These are phyloP conservation scores for Atopsyche davidsoni DNA, from an alignment of 1,140 invertebrate species.

Conservation along the genomic window DNA sequence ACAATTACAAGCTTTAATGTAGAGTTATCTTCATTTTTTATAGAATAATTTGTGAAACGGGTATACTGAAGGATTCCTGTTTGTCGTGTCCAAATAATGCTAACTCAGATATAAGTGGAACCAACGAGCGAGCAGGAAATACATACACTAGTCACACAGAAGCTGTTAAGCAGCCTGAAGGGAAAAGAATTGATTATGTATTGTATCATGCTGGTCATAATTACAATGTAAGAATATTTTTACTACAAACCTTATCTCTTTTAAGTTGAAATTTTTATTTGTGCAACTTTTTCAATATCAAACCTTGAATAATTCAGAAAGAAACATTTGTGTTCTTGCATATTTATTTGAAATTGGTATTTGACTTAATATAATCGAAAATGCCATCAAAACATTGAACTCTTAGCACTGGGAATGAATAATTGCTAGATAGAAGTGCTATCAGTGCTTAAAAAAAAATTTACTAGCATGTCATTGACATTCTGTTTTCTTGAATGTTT, in stretches of 20 bases:
- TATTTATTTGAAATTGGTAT: no score
- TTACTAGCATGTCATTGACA: no score
- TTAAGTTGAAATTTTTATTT: conserved; percentile 13
- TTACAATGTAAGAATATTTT: conserved; percentile 41
- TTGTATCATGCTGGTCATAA: conserved; percentile 59
- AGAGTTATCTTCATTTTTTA: conserved; percentile 6
- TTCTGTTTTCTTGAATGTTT: no score
- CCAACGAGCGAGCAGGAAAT: conserved; percentile 77
- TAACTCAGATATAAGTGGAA: conserved; percentile 45
- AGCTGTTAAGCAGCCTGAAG: conserved; percentile 56
- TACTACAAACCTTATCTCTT: not conserved
- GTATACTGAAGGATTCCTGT: conserved; percentile 46
- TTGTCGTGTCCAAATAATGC: conserved; percentile 27
- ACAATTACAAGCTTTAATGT: conserved; percentile 3
- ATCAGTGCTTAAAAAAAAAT: no score
- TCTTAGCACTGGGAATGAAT: no score
- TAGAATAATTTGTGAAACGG: conserved; percentile 37
- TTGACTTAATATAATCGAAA: no score
- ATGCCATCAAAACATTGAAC: no score
- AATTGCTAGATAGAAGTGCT: no score
- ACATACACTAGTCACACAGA: conserved; percentile 63
- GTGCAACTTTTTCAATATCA: not conserved
- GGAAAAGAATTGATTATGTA: conserved; percentile 89
- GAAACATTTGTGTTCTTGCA: not conserved
- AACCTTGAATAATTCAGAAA: no score